phyloP scores from a whole-genome alignment of 1,140 invertebrate species.

The Sarcophaga peregrina region DNA sequence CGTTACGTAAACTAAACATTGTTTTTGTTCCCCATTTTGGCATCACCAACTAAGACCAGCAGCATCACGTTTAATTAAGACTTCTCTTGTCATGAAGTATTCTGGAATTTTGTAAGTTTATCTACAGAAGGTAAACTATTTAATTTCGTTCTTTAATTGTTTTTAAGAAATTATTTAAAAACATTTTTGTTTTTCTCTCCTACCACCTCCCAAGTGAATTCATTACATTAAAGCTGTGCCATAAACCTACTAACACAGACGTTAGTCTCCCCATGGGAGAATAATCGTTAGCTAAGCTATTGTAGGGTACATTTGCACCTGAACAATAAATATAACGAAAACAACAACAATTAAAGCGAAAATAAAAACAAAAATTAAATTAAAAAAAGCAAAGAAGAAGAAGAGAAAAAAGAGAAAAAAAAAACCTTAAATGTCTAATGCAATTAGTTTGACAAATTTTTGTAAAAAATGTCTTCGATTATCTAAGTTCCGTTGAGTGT shows the following conservation, averaged over 20 bases:
- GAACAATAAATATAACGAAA: not conserved
- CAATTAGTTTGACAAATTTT: conserved; percentile 1
- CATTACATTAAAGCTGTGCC: too few relatives aligned
- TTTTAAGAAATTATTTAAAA: not conserved
- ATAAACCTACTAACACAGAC: too few relatives aligned
- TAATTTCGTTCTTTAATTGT: too few relatives aligned
- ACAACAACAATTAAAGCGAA: not conserved
- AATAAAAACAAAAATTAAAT: not conserved
- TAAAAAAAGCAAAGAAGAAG: not conserved
- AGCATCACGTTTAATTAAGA: too few relatives aligned
- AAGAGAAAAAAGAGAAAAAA: not conserved
- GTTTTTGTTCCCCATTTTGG: too few relatives aligned
- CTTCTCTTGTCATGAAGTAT: too few relatives aligned
- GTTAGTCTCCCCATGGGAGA: too few relatives aligned
- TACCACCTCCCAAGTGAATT: not conserved
- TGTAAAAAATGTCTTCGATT: not conserved
- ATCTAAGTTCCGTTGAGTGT: not conserved
- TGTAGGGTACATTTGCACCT: not conserved
- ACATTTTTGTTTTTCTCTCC: not conserved
- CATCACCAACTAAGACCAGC: too few relatives aligned
- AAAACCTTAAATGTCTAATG: not conserved
- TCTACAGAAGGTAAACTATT: too few relatives aligned
- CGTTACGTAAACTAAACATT: too few relatives aligned
- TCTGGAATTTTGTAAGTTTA: too few relatives aligned
- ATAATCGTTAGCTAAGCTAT: too few relatives aligned